A percentile compares a stretch with the other conserved stretches of the same genome.
phyloP scores from a whole-genome alignment of 1,140 invertebrate species.

The Diachasmimorpha longicaudata region DNA sequence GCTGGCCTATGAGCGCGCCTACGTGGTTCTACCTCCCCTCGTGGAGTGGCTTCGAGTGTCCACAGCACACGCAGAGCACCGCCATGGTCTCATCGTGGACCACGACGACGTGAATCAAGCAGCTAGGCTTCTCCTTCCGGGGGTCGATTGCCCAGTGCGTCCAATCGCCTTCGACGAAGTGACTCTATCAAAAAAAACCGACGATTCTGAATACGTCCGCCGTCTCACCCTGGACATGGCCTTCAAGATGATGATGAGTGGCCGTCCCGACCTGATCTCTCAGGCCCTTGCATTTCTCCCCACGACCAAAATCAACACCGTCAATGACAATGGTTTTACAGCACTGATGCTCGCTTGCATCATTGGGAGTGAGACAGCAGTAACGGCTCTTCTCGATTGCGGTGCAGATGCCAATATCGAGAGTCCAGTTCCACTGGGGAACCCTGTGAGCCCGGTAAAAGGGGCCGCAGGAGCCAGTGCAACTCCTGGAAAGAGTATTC shows the following conservation, averaged over 20 bases:
- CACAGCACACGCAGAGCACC: conserved; percentile 80
- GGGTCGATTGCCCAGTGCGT: conserved; percentile 85
- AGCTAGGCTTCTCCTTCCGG: conserved; percentile 81
- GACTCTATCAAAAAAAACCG: conserved; percentile 57
- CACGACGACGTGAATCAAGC: conserved; percentile 89
- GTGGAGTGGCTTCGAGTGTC: conserved; percentile 87
- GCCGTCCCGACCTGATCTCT: conserved; percentile 77
- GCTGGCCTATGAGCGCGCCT: conserved; percentile 84
- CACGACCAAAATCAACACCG: conserved; percentile 74
- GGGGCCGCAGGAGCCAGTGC: conserved; percentile 14
- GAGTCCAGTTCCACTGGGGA: conserved; percentile 61
- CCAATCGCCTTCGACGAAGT: conserved; percentile 68
- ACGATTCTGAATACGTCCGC: conserved; percentile 66
- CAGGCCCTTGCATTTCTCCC: conserved; percentile 81
- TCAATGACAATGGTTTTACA: conserved; percentile 80
- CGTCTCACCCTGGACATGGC: conserved; percentile 78
- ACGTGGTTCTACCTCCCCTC: conserved; percentile 84
- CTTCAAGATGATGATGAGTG: conserved; percentile 79
- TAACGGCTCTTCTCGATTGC: conserved; percentile 75
- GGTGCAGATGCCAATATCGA: conserved; percentile 79
- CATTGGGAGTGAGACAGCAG: conserved; percentile 78
- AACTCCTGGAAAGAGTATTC: conserved; percentile 34
- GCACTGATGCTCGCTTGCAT: conserved; percentile 83
- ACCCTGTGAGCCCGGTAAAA: conserved; percentile 41
- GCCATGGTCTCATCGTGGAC: conserved; percentile 79